These are phyloP conservation scores for Pteronotus mesoamericanus DNA, from an alignment of 2,797 vertebrate genomes.

Conservation along the genomic window DNA sequence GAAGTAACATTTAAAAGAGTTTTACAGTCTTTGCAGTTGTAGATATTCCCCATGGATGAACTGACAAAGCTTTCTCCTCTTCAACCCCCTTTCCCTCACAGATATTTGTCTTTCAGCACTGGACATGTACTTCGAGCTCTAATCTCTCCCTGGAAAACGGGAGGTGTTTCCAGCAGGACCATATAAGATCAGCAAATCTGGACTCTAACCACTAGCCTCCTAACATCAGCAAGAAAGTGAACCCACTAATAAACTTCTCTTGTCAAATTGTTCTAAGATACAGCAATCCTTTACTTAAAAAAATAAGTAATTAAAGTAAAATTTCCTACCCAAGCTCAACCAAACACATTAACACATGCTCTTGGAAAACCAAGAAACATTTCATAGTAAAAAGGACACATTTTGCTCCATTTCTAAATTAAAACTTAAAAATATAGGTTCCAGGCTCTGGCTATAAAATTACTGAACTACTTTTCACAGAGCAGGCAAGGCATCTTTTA, in stretches of 20 bases:
- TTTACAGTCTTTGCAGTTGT: not conserved
- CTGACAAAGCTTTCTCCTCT: not conserved
- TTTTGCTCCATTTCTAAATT: not conserved
- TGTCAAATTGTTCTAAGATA: not conserved
- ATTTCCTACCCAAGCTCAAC: not conserved
- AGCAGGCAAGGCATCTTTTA: not conserved
- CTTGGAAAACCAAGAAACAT: not conserved
- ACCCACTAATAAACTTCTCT: not conserved
- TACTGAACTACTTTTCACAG: not conserved
- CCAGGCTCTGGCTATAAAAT: not conserved
- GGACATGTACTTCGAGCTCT: not conserved
- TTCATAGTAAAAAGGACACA: not conserved
- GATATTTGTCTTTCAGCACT: not conserved
- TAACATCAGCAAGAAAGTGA: not conserved
- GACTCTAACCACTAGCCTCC: not conserved
- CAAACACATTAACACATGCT: not conserved
- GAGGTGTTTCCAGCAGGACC: not conserved
- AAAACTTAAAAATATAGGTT: not conserved
- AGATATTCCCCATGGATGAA: not conserved
- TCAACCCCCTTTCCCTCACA: not conserved
- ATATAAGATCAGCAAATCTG: not conserved
- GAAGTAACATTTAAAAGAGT: conserved; percentile 43
- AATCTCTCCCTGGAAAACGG: not conserved
- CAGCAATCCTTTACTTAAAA: not conserved
- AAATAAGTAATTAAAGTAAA: not conserved